These are phyloP conservation scores for Osmoderma eremita DNA, from an alignment of 2,888 invertebrate genomes.

Conservation along the genomic window DNA sequence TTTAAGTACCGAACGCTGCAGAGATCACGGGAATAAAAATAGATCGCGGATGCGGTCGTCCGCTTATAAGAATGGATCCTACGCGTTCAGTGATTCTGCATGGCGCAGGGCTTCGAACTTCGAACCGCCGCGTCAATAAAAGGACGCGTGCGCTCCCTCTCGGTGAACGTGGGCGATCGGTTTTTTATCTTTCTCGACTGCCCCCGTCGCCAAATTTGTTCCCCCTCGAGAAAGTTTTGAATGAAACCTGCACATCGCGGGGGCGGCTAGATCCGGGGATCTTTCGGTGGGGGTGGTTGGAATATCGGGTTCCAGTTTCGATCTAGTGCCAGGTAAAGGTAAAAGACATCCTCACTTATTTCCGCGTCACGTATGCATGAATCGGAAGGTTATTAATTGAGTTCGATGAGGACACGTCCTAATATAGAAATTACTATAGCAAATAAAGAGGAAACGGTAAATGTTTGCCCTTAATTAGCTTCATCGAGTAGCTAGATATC, in stretches of 20 bases:
- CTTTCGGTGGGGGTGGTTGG: not conserved
- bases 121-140: conserved; percentile 53
- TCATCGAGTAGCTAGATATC: too few species aligned
- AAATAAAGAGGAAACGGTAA: not conserved
- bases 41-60: conserved; percentile 15
- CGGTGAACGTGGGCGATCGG: conserved; percentile 52
- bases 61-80: conserved; percentile 24
- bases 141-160: conserved; percentile 51
- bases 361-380: conserved; percentile 1
- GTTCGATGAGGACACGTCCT: conserved; percentile 1
- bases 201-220: conserved; percentile 5
- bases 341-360: not conserved
- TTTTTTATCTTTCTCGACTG: conserved; percentile 48
- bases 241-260: conserved; percentile 2
- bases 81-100: conserved; percentile 42
- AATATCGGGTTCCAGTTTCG: conserved; percentile 1
- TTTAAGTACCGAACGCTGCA: conserved; percentile 7
- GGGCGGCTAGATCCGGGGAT: not conserved
- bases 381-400: conserved; percentile 19
- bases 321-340: not conserved
- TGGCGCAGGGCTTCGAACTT: conserved; percentile 47
- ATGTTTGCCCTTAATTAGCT: too few species aligned
- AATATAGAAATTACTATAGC: not conserved
- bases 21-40: conserved; percentile 14
- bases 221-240: conserved; percentile 9